Conservation (phyloP, 2,797 vertebrate species). For the Pygocentrus nattereri region DNA sequence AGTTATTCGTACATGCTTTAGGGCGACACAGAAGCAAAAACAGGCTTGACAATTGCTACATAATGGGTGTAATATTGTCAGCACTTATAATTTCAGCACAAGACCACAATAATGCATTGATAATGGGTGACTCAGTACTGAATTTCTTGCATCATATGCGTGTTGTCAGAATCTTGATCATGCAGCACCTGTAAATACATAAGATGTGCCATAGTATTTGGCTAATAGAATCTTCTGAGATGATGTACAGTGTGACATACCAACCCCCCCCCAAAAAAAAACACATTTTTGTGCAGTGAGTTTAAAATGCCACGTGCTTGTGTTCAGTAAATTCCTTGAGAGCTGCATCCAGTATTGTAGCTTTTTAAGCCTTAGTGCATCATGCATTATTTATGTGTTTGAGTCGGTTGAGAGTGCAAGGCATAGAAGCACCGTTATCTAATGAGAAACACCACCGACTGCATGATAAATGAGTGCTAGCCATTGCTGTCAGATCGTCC, state of each 20-base stretch:
- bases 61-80: too few relatives aligned
- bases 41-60: too few relatives aligned
- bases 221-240: background rate
- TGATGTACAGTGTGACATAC: background rate
- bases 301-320: background rate
- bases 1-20: too few relatives aligned
- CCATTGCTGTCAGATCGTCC: slow-evolving; percentile 36
- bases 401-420: slow-evolving; percentile 53
- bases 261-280: too few relatives aligned
- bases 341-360: slow-evolving; percentile 54
- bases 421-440: background rate
- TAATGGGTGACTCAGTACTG: too few relatives aligned
- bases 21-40: too few relatives aligned
- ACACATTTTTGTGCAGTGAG: background rate
- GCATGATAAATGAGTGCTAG: slow-evolving; percentile 38
- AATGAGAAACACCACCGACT: background rate
- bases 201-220: background rate
- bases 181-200: background rate
- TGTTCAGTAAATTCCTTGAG: slow-evolving; percentile 34
- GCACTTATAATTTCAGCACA: too few relatives aligned
- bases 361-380: slow-evolving; percentile 46
- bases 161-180: background rate
- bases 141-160: too few relatives aligned
- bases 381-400: slow-evolving; percentile 64
- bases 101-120: too few relatives aligned